Evolutionary conservation across 2,797 vertebrate genomes (phyloP).

Genomic region (Chanos chanos): DNA sequence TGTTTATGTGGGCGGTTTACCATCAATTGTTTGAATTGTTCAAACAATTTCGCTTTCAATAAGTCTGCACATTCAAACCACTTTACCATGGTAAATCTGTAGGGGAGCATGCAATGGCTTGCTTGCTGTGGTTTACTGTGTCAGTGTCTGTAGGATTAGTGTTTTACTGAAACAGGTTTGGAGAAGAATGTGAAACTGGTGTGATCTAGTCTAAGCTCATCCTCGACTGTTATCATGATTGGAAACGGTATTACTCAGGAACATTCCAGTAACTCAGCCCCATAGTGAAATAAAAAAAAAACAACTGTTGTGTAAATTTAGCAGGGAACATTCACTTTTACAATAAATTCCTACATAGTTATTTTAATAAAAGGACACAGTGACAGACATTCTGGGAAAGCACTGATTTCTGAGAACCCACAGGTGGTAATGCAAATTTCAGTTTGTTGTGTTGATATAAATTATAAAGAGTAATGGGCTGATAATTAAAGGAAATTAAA

Average conservation of each 20-base stretch:
- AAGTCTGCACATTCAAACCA: not conserved
- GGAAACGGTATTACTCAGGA: no score
- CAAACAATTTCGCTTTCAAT: not conserved
- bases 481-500: slow-evolving; percentile 4
- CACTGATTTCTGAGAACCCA: not conserved
- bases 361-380: not conserved
- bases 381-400: not conserved
- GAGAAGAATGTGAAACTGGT: slow-evolving; percentile 65
- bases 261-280: no score
- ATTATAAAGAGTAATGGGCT: slow-evolving; percentile 1
- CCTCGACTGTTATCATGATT: slow-evolving; percentile 57
- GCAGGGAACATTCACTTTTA: no score
- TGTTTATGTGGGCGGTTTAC: no score
- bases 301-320: no score
- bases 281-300: no score
- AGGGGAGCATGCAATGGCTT: slow-evolving; percentile 54
- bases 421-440: not conserved
- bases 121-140: slow-evolving; percentile 43
- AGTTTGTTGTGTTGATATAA: not conserved
- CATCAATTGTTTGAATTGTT: no score
- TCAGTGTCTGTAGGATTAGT: slow-evolving; percentile 47
- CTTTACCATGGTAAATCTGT: not conserved
- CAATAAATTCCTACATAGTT: no score
- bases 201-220: slow-evolving; percentile 66
- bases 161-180: slow-evolving; percentile 60